phyloP scores from a whole-genome alignment of 2,888 invertebrate genomes.

The Polydesmus complanatus region DNA sequence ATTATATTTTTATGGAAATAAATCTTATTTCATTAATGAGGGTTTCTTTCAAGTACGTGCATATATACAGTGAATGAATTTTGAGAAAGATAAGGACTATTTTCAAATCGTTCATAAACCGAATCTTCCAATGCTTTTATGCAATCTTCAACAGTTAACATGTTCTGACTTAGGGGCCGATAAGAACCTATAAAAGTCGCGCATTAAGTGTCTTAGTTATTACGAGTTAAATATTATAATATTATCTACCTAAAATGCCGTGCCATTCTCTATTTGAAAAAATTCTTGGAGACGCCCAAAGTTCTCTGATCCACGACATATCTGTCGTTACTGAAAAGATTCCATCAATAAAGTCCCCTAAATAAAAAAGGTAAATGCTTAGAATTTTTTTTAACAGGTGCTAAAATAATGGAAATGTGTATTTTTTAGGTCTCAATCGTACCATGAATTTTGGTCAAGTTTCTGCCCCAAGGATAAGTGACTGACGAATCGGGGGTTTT shows the following conservation, averaged over 20 bases:
- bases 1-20: neutral
- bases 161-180: neutral
- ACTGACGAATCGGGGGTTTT: neutral
- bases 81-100: neutral
- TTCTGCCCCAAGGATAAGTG: slow-evolving; percentile 14
- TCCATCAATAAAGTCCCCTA: neutral
- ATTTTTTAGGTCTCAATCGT: too few relatives aligned
- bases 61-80: neutral
- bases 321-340: slow-evolving; percentile 1
- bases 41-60: neutral
- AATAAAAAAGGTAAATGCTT: neutral
- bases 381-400: neutral
- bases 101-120: neutral
- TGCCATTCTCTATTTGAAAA: neutral
- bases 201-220: neutral
- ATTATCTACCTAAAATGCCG: neutral
- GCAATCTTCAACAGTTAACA: neutral
- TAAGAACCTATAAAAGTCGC: neutral
- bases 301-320: slow-evolving; percentile 1
- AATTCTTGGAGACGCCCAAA: neutral
- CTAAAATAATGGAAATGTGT: too few relatives aligned
- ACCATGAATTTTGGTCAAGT: slow-evolving; percentile 4
- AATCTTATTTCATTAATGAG: too few relatives aligned
- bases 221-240: neutral
- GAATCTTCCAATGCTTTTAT: neutral